Percentiles rank a stretch among this genome's conserved stretches.
phyloP scores from a whole-genome alignment of 2,113 vertebrate genomes.

The Monopterus albus region DNA sequence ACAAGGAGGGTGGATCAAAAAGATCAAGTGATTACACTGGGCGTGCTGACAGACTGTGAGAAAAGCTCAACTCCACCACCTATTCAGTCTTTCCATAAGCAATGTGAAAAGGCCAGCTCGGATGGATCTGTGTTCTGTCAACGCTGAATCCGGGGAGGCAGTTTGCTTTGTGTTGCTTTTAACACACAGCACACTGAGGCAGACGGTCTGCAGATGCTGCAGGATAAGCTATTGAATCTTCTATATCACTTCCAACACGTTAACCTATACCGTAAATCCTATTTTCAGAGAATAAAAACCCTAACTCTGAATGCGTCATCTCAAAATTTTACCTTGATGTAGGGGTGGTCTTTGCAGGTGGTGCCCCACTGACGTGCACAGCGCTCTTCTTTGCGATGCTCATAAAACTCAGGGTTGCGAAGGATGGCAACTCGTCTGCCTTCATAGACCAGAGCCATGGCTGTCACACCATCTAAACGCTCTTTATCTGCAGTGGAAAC shows the following conservation, averaged over 20 bases:
- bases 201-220: slow-evolving; percentile 21
- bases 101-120: slow-evolving; percentile 42
- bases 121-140: slow-evolving; percentile 70
- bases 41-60: slow-evolving; percentile 48
- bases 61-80: slow-evolving; percentile 30
- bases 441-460: slow-evolving; percentile 88
- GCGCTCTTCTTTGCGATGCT: slow-evolving; percentile 96
- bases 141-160: slow-evolving; percentile 27
- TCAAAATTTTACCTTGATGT: slow-evolving; percentile 89
- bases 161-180: slow-evolving; percentile 55
- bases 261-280: neutral
- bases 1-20: slow-evolving; percentile 59
- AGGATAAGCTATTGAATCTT: neutral
- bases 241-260: neutral
- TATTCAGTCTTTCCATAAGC: slow-evolving; percentile 67
- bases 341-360: slow-evolving; percentile 94
- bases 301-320: neutral
- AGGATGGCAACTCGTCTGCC: slow-evolving; percentile 92
- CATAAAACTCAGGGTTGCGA: slow-evolving; percentile 95
- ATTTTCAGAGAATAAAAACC: neutral
- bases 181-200: slow-evolving; percentile 37
- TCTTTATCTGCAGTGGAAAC: slow-evolving; percentile 90
- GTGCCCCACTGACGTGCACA: slow-evolving; percentile 98
- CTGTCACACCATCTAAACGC: slow-evolving; percentile 90
- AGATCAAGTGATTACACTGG: slow-evolving; percentile 71